Percentiles rank a stretch among this genome's conserved stretches.
phyloP scores from a whole-genome alignment of 2,113 vertebrate genomes.

The Myrmecophaga tridactyla region DNA sequence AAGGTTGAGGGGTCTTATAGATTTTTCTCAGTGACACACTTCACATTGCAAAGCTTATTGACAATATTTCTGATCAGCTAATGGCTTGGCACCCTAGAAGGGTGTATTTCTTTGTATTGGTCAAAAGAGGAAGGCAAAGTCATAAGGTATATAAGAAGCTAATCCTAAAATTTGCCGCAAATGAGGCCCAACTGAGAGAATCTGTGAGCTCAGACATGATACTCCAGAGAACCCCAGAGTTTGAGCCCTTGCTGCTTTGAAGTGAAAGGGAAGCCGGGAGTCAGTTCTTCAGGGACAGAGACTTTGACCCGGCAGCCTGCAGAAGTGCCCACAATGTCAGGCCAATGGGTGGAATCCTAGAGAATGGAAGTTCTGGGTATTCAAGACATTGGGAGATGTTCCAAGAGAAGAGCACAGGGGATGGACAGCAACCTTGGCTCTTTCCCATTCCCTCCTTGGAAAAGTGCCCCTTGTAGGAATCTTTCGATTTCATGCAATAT shows the following conservation, averaged over 20 bases:
- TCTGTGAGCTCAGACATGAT: background rate
- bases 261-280: background rate
- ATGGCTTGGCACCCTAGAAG: background rate
- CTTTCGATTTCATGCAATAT: background rate
- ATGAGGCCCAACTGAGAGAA: background rate
- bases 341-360: no score
- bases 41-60: background rate
- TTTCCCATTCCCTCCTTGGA: background rate
- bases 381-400: background rate
- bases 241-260: background rate
- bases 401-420: rapidly evolving
- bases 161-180: background rate
- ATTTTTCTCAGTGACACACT: background rate
- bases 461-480: background rate
- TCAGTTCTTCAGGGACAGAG: background rate
- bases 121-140: slow-evolving; percentile 35
- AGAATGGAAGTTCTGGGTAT: background rate
- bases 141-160: background rate
- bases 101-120: background rate
- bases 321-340: rapidly evolving
- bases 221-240: background rate
- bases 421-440: background rate
- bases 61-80: background rate
- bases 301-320: background rate
- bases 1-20: background rate